Conservation (phyloP, 53 echinoderm and acorn worm genomes). For the Stichopus horrens region DNA sequence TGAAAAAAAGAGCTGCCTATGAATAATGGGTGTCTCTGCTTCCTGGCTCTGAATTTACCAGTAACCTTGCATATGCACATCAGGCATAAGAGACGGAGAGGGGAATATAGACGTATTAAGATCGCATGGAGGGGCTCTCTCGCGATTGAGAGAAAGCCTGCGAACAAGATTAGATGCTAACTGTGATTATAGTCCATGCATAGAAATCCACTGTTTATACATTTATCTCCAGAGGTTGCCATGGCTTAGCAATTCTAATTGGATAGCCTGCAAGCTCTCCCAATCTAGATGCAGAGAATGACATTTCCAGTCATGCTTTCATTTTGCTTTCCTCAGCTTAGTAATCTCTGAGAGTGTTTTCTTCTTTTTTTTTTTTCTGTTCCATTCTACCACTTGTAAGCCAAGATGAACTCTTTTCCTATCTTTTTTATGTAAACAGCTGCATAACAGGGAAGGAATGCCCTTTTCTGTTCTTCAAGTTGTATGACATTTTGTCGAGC, state of each 20-base stretch:
- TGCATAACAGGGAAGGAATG: too few relatives aligned
- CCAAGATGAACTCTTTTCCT: too few relatives aligned
- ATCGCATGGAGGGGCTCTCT: background rate
- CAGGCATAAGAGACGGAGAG: too few relatives aligned
- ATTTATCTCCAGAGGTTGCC: background rate
- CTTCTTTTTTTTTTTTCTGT: background rate
- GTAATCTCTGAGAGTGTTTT: background rate
- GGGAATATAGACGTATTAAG: too few relatives aligned
- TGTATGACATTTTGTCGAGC: too few relatives aligned
- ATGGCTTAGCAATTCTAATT: background rate
- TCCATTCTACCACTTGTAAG: background rate
- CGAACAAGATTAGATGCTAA: background rate
- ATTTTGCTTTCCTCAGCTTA: background rate
- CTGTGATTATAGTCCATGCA: background rate
- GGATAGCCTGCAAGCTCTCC: background rate
- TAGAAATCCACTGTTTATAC: background rate
- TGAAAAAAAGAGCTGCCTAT: too few relatives aligned
- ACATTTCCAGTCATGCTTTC: background rate
- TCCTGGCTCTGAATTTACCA: too few relatives aligned
- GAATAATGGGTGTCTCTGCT: too few relatives aligned
- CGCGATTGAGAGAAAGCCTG: background rate
- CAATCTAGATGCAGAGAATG: background rate
- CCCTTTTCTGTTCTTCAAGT: too few relatives aligned
- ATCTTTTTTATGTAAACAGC: too few relatives aligned
- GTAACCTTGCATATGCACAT: too few relatives aligned